These are phyloP conservation scores for Cinara cedri DNA, from an alignment of 2,888 invertebrate genomes.

Conservation along the genomic window DNA sequence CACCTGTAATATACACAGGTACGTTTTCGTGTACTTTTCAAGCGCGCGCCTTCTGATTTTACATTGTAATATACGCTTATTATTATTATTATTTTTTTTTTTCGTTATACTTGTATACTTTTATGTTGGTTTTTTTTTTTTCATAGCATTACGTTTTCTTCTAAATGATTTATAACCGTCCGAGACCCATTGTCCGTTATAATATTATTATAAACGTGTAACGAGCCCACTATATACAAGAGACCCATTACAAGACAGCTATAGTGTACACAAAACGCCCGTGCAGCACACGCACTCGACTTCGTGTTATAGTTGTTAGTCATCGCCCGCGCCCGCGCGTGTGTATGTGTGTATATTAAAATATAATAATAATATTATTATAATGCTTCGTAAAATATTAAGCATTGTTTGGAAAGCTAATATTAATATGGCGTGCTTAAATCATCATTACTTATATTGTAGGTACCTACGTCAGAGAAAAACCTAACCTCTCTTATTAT, in stretches of 20 bases:
- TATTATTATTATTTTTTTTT: neutral
- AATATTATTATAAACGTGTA: slow-evolving; percentile 4
- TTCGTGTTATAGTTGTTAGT: slow-evolving; percentile 8
- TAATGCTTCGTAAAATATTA: slow-evolving; percentile 9
- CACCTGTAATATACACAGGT: no score
- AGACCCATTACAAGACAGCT: neutral
- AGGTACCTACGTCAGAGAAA: neutral
- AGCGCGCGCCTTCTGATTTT: neutral
- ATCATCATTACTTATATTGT: slow-evolving; percentile 17
- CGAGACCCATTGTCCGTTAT: slow-evolving; percentile 7
- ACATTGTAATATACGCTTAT: neutral
- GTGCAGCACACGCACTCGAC: neutral
- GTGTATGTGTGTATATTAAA: neutral
- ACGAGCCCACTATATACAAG: neutral
- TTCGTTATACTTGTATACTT: no score
- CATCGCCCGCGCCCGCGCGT: neutral
- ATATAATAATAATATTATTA: no score
- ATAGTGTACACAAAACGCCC: neutral
- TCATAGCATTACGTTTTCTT: neutral
- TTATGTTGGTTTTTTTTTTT: no score
- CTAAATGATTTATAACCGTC: slow-evolving; percentile 25
- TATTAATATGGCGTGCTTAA: slow-evolving; percentile 27
- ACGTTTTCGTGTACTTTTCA: no score
- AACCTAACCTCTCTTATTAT: no score
- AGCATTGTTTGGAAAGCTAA: slow-evolving; percentile 37